Conservation (phyloP, 1,140 invertebrate species). For the Lepidurus couesii region DNA sequence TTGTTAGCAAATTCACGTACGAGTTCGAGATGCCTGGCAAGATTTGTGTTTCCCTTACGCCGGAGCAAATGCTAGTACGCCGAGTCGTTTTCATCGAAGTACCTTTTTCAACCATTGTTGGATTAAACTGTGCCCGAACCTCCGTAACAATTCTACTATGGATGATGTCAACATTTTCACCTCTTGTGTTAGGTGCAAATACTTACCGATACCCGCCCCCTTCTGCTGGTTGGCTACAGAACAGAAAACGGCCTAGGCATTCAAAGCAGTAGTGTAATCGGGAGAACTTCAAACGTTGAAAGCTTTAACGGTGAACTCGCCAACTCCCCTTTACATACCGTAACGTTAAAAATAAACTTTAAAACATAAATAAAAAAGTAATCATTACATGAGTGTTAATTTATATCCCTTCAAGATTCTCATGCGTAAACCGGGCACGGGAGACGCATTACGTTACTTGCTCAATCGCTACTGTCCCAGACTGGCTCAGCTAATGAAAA, state of each 20-base stretch:
- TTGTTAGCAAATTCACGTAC: not conserved
- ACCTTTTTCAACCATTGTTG: not conserved
- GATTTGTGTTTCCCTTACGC: not conserved
- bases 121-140: not conserved
- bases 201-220: not conserved
- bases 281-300: not conserved
- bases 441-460: not conserved
- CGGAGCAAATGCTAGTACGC: not conserved
- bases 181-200: not conserved
- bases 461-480: not conserved
- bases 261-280: not conserved
- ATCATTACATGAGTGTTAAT: not conserved
- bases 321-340: not conserved
- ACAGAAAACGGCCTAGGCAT: not conserved
- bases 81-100: not conserved
- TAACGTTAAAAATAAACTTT: not conserved
- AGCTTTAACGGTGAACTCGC: not conserved
- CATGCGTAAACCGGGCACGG: not conserved
- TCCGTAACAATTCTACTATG: not conserved
- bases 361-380: not conserved
- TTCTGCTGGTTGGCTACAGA: not conserved
- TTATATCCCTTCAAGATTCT: not conserved
- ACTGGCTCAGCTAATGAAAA: not conserved
- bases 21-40: not conserved
- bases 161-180: not conserved